Percentiles rank a stretch among this genome's conserved stretches.
Evolutionary conservation across 2,888 invertebrate genomes (phyloP).

Genomic region (Drosophila stalkeri): DNA sequence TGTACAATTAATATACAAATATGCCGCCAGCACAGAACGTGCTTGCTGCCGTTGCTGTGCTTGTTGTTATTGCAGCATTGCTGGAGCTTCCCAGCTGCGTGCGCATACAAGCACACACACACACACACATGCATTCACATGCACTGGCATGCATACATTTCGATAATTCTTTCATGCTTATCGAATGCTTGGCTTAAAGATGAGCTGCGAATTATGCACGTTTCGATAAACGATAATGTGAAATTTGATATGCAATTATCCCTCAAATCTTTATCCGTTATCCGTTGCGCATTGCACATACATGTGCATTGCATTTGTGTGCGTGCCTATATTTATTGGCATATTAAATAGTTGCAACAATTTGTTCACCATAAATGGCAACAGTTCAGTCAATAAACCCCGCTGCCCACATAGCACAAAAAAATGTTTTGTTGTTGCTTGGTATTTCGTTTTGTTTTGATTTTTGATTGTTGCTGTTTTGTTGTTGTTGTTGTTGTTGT

Average conservation of each 20-base stretch:
- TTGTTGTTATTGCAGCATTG: conserved; percentile 30
- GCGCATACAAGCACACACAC: neutral
- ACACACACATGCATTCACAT: neutral
- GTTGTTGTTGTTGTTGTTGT: conserved; percentile 15
- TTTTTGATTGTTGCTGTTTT: conserved; percentile 14
- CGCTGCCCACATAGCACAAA: conserved; percentile 52
- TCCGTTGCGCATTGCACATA: neutral
- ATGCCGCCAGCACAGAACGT: conserved; percentile 8
- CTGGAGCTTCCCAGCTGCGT: conserved; percentile 40
- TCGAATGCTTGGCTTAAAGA: conserved; percentile 28
- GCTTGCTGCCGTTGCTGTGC: too few relatives aligned
- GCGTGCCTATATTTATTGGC: conserved; percentile 20
- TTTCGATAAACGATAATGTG: conserved; percentile 25
- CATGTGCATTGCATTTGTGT: conserved; percentile 6
- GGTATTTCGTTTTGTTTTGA: conserved; percentile 41
- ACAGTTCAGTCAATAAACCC: conserved; percentile 68
- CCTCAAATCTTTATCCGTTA: neutral
- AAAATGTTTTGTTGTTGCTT: conserved; percentile 28
- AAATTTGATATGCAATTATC: conserved; percentile 5
- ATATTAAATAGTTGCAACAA: conserved; percentile 62
- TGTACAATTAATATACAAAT: conserved; percentile 31
- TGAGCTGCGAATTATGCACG: conserved; percentile 29
- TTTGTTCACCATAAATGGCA: conserved; percentile 70
- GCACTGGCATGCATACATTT: neutral
- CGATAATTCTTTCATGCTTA: conserved; percentile 25